A percentile compares a stretch with the other conserved stretches of the same genome.
phyloP scores from a whole-genome alignment of 2,113 vertebrate species.

The Bombycilla garrulus region DNA sequence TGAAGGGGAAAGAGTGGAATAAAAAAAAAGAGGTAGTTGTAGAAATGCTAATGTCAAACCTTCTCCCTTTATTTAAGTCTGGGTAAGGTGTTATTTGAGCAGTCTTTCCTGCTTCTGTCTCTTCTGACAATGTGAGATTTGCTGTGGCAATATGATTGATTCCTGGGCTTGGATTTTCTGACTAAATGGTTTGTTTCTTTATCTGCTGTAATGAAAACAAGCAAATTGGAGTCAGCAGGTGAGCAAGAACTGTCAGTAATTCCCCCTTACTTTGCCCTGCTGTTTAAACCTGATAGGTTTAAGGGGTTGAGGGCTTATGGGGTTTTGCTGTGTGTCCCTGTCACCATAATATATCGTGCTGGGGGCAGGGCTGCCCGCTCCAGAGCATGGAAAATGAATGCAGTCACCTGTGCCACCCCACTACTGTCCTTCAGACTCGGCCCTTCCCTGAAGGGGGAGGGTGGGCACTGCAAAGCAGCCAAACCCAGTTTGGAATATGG shows the following conservation, averaged over 20 bases:
- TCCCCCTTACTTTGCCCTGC: neutral
- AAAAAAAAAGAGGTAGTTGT: neutral
- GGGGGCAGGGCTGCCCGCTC: neutral
- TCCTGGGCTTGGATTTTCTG: neutral
- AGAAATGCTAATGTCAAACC: neutral
- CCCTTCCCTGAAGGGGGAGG: neutral
- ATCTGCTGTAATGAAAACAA: neutral
- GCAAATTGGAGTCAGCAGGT: neutral
- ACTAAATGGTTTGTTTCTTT: neutral
- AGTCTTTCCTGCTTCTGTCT: neutral
- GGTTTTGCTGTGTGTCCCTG: neutral
- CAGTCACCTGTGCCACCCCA: neutral
- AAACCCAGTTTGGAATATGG: neutral
- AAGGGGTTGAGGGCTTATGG: neutral
- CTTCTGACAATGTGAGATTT: neutral
- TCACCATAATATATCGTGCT: rapidly evolving
- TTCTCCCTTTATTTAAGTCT: neutral
- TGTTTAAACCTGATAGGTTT: neutral
- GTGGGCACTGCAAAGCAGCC: neutral
- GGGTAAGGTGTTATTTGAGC: neutral
- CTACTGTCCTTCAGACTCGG: neutral
- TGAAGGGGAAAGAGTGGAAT: neutral
- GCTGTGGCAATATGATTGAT: neutral
- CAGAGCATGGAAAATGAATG: neutral
- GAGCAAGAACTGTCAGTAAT: neutral